phyloP scores from a whole-genome alignment of 2,797 vertebrate species.

The Siniperca obscura region DNA sequence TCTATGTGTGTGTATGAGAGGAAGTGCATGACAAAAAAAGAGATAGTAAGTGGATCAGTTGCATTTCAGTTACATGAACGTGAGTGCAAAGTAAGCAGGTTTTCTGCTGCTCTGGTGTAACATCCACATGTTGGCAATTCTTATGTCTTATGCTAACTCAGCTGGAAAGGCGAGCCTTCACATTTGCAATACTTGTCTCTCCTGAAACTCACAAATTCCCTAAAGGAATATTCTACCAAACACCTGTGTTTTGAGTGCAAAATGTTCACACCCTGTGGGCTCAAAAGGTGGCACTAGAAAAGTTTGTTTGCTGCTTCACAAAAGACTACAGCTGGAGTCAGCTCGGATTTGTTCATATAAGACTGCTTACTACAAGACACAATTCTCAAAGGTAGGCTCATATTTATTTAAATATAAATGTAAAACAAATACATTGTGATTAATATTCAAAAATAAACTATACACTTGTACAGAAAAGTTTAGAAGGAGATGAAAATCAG shows the following conservation, averaged over 20 bases:
- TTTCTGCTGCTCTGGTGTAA: conserved; percentile 34
- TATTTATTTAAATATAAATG: too few species aligned
- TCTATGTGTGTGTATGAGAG: background rate
- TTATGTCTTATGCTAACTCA: conserved; percentile 37
- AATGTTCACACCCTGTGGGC: background rate
- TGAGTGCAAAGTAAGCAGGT: conserved; percentile 38
- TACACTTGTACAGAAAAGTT: too few species aligned
- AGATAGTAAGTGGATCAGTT: conserved; percentile 22
- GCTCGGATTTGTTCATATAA: too few species aligned
- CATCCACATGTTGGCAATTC: conserved; percentile 19
- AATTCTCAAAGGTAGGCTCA: too few species aligned
- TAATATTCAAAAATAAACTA: too few species aligned
- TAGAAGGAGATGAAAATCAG: too few species aligned
- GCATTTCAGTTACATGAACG: conserved; percentile 38
- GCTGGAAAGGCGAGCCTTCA: conserved; percentile 13
- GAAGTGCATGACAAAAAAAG: background rate
- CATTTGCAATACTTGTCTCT: conserved; percentile 5
- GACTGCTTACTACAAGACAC: too few species aligned
- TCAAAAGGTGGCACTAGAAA: conserved; percentile 2
- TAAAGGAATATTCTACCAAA: conserved; percentile 21
- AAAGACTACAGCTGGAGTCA: conserved; percentile 9
- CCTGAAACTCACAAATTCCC: conserved; percentile 38
- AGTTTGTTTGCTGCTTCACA: background rate
- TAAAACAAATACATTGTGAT: too few species aligned
- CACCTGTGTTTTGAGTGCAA: conserved; percentile 14